Base-by-base conservation (phyloP, 2,797 vertebrate genomes). In the Liasis olivaceus region DNA sequence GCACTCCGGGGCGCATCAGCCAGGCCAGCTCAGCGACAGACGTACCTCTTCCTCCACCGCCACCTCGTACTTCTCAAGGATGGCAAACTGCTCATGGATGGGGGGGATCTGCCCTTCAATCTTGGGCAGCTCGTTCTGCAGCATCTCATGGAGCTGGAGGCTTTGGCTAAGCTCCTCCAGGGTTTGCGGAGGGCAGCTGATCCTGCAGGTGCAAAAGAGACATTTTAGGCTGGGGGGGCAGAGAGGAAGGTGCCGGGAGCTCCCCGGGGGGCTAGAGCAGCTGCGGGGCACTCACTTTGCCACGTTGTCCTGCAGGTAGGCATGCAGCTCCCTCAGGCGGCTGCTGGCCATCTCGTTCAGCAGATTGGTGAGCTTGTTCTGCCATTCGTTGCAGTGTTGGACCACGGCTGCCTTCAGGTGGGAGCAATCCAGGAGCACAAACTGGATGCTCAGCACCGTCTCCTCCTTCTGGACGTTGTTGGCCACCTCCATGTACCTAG, bases 361-460 rank as follows among this genome's bases (percentile, higher is more conserved):
- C 93, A 99, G 98, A 59, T 98, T 96, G 0, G 98, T 99, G 94
- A 99, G 98, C 96, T 98, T 99, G 94, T 97, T 97, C 97, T 99
- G 98, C 99, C 98, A 99, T 94, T 98, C 98, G 0, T 95, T 98
- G 96, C 98, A 99, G 93, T 99, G 98, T 93, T 99, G 98, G 89
- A 98, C 97, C 97, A 99, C 94, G 0, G 98, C 98, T 36, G 98
- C 98, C 96, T 99, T 99, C 85, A 99, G 98, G 0, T 97, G 98
- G 2, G 98, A 98, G 94, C 98, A 99, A 96, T 99, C 98, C 95
- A 99, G 97, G 87, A 98, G 93, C 92, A 99, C 98, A 86, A 98
- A 98, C 95, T 98, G 97, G 91, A 99, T 97, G 94, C 95, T 98
- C 88, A 98, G 94, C 56, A 99, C 97, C 0, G 98, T 98, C 96